These are phyloP conservation scores for Periparus ater DNA, from an alignment of 2,797 vertebrate genomes.

Conservation along the genomic window DNA sequence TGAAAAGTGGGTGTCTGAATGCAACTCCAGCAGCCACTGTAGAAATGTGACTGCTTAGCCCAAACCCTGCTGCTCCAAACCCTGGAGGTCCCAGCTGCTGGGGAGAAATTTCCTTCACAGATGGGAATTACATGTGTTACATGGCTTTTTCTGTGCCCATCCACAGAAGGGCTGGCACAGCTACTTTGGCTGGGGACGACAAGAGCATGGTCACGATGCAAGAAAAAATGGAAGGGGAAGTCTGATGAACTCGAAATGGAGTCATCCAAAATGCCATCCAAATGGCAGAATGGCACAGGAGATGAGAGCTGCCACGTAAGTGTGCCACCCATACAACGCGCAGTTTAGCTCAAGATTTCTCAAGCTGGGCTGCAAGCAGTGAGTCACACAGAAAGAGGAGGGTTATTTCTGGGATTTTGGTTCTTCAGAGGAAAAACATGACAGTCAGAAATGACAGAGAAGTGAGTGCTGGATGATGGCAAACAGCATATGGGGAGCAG, in stretches of 20 bases:
- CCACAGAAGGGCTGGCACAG: not conserved
- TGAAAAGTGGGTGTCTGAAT: not conserved
- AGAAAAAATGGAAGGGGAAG: not conserved
- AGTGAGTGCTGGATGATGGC: slow-evolving; percentile 1
- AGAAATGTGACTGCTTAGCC: not conserved
- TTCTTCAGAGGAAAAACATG: slow-evolving; percentile 9
- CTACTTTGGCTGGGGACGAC: not conserved
- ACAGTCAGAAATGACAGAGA: slow-evolving; percentile 27
- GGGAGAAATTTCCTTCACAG: not conserved
- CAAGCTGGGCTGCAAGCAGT: not conserved
- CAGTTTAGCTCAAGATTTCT: not conserved
- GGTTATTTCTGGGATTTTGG: slow-evolving; percentile 18
- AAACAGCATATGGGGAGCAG: slow-evolving; percentile 23
- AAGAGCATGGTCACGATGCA: not conserved
- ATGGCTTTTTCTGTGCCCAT: not conserved
- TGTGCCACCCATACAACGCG: not conserved
- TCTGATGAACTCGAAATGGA: not conserved
- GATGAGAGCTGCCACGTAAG: not conserved
- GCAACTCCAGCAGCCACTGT: not conserved
- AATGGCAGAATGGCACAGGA: not conserved
- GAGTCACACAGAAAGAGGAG: not conserved
- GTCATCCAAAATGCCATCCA: not conserved
- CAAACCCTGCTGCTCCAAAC: not conserved
- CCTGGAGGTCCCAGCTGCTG: not conserved
- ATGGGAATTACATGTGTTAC: not conserved